Evolutionary conservation across 2,888 invertebrate genomes (phyloP).

Genomic region (Drosophila greeni): DNA sequence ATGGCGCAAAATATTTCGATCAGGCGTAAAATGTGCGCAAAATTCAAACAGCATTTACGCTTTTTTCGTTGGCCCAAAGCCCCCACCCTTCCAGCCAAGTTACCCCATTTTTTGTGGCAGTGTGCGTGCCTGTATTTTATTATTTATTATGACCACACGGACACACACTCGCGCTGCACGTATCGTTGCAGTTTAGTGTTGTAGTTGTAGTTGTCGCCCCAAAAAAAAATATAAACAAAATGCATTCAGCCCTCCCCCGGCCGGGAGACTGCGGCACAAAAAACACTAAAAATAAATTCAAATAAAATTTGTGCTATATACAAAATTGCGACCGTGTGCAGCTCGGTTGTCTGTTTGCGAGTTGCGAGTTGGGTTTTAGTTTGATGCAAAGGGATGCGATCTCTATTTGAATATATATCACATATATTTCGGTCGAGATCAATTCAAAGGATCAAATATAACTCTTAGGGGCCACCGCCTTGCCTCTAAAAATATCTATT

Average conservation of each 20-base stretch:
- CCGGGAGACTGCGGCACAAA: constrained; percentile 38
- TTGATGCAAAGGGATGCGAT: constrained; percentile 52
- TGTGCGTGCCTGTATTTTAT: constrained; percentile 61
- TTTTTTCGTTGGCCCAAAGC: constrained; percentile 36
- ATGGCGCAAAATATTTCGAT: constrained; percentile 74
- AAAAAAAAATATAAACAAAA: constrained; percentile 70
- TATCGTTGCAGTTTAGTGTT: constrained; percentile 40
- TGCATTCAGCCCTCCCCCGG: constrained; percentile 23
- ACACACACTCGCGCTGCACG: constrained; percentile 24
- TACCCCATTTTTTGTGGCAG: constrained; percentile 31
- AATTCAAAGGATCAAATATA: neutral
- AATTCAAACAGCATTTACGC: constrained; percentile 69
- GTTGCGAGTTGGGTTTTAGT: constrained; percentile 54
- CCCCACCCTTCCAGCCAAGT: constrained; percentile 13
- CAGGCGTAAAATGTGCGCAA: constrained; percentile 77
- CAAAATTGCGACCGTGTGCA: constrained; percentile 46
- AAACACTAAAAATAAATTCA: constrained; percentile 66
- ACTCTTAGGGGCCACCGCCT: neutral
- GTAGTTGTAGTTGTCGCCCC: constrained; percentile 62
- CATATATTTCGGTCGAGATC: neutral
- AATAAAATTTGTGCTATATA: constrained; percentile 69
- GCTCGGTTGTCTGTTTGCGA: constrained; percentile 27
- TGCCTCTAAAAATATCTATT: neutral
- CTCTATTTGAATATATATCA: neutral
- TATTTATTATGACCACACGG: constrained; percentile 69